Percentiles rank a stretch among this genome's conserved stretches.
These are phyloP conservation scores for Liodrosophila aerea DNA, from an alignment of 2,888 invertebrate species.

Conservation along the genomic window DNA sequence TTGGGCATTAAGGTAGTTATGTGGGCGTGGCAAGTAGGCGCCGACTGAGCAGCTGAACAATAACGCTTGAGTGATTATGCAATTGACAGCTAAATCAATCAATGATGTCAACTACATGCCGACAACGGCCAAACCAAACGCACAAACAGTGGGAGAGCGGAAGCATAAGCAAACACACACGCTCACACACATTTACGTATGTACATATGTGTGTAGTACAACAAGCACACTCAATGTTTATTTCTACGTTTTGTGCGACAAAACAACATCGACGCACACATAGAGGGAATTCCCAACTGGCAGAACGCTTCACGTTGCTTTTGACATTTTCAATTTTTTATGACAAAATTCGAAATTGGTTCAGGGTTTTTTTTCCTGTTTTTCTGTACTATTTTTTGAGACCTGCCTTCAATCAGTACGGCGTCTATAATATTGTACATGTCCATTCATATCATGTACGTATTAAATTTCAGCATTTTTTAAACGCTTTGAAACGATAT, in stretches of 20 bases:
- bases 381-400: too few species aligned
- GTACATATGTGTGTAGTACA: too few species aligned
- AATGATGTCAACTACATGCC: slow-evolving; percentile 80
- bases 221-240: slow-evolving; percentile 49
- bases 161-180: slow-evolving; percentile 22
- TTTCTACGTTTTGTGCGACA: slow-evolving; percentile 42
- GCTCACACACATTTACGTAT: slow-evolving; percentile 20
- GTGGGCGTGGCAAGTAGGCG: slow-evolving; percentile 30
- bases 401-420: slow-evolving; percentile 3
- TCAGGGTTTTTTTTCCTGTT: slow-evolving; percentile 40
- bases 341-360: slow-evolving; percentile 70
- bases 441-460: background rate
- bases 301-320: slow-evolving; percentile 57
- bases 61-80: slow-evolving; percentile 81
- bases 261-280: slow-evolving; percentile 22
- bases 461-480: slow-evolving; percentile 22
- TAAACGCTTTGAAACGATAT: slow-evolving; percentile 10
- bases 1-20: slow-evolving; percentile 12
- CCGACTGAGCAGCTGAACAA: slow-evolving; percentile 73
- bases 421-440: slow-evolving; percentile 1
- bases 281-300: slow-evolving; percentile 41
- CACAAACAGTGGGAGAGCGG: slow-evolving; percentile 6
- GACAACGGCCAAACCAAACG: slow-evolving; percentile 46
- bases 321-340: slow-evolving; percentile 79
- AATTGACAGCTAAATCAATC: slow-evolving; percentile 82